Evolutionary conservation across 2,113 vertebrate species (phyloP).

Genomic region (Eupsittula cactorum): DNA sequence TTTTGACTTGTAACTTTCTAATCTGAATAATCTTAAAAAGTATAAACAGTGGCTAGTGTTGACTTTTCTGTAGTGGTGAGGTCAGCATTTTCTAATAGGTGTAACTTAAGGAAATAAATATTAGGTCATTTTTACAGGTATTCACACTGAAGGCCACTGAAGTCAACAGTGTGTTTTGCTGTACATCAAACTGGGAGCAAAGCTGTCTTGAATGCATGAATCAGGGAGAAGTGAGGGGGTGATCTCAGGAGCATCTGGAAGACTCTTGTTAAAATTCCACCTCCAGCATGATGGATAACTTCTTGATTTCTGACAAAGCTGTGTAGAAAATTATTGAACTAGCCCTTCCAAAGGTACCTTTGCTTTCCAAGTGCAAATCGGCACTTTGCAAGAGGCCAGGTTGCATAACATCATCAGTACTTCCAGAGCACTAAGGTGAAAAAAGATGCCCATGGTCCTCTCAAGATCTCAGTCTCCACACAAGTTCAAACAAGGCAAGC

Average conservation of each 20-base stretch:
- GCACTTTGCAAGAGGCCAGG: background rate
- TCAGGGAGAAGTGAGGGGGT: slow-evolving; percentile 13
- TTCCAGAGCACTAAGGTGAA: background rate
- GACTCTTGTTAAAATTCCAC: slow-evolving; percentile 55
- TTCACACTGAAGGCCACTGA: background rate
- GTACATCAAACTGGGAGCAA: background rate
- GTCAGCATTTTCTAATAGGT: background rate
- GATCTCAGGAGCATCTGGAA: slow-evolving; percentile 53
- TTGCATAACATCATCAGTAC: background rate
- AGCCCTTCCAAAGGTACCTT: background rate
- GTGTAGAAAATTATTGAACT: background rate
- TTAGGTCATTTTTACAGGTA: background rate
- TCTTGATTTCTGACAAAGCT: slow-evolving; percentile 21
- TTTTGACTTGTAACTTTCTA: background rate
- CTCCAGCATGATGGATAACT: slow-evolving; percentile 16
- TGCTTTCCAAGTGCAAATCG: background rate
- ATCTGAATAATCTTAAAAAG: background rate
- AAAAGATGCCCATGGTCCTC: background rate
- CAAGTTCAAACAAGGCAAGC: background rate
- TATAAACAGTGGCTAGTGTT: background rate
- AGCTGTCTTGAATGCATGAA: background rate
- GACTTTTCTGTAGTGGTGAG: background rate
- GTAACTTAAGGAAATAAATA: background rate
- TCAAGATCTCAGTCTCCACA: background rate
- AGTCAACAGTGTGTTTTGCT: background rate